These are phyloP conservation scores for Ophraella communa DNA, from an alignment of 2,888 invertebrate species.

Conservation along the genomic window DNA sequence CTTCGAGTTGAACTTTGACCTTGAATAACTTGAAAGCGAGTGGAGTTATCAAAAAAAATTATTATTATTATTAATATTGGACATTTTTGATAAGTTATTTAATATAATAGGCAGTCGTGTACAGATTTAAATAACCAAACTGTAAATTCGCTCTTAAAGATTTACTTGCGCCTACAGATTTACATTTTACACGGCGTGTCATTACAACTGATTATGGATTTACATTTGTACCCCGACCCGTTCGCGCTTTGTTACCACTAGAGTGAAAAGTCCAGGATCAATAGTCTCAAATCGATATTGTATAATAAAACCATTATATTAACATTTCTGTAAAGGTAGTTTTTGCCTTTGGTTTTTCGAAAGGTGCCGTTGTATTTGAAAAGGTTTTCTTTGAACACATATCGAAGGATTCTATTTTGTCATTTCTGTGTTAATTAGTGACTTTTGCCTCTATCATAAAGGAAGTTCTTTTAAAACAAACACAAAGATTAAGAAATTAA, in stretches of 20 bases:
- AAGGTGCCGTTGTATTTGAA: constrained; percentile 5
- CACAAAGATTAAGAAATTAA: too few relatives aligned
- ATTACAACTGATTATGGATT: constrained; percentile 12
- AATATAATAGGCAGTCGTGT: neutral
- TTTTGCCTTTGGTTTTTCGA: constrained; percentile 25
- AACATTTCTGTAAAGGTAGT: constrained; percentile 34
- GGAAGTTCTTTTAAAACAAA: neutral
- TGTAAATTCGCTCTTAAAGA: neutral
- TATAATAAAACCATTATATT: constrained; percentile 41
- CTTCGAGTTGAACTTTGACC: too few relatives aligned
- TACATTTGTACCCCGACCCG: constrained; percentile 16
- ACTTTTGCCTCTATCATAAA: neutral
- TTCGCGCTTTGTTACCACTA: constrained; percentile 27
- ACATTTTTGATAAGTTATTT: neutral
- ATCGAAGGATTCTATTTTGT: constrained; percentile 16
- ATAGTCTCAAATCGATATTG: constrained; percentile 40
- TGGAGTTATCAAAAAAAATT: too few relatives aligned
- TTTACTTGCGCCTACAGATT: neutral
- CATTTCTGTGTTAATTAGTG: neutral
- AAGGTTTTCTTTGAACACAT: neutral
- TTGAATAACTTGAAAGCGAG: too few relatives aligned
- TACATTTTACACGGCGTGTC: constrained; percentile 1
- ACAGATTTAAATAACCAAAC: neutral
- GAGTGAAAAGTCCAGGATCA: constrained; percentile 33
- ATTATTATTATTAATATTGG: too few relatives aligned